phyloP scores from a whole-genome alignment of 2,888 invertebrate species.

The Muschampia plurimacula region DNA sequence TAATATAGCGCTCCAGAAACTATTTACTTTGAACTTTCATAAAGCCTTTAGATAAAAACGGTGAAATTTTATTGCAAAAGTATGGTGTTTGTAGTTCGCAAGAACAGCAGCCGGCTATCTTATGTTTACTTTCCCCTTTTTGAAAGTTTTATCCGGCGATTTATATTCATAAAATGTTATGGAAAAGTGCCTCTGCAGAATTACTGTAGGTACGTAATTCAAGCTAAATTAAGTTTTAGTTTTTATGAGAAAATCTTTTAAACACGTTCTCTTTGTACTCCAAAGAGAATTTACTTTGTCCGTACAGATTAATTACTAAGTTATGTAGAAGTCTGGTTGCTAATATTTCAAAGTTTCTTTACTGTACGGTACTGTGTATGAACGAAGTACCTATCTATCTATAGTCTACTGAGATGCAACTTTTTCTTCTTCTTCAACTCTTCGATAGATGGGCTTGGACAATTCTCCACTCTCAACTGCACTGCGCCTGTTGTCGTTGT shows the following conservation, averaged over 20 bases:
- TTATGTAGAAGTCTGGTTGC: too few species aligned
- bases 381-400: too few species aligned
- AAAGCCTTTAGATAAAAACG: conserved; percentile 41
- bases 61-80: conserved; percentile 41
- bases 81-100: conserved; percentile 37
- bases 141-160: conserved; percentile 30
- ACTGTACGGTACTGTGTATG: too few species aligned
- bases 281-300: conserved; percentile 16
- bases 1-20: conserved; percentile 56
- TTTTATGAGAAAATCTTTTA: conserved; percentile 30
- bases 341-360: too few species aligned
- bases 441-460: too few species aligned
- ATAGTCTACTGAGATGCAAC: too few species aligned
- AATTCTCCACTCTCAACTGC: too few species aligned
- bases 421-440: too few species aligned
- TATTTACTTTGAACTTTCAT: conserved; percentile 56
- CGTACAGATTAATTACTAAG: conserved; percentile 9
- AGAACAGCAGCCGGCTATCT: conserved; percentile 37
- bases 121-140: conserved; percentile 31
- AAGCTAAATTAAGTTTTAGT: conserved; percentile 32
- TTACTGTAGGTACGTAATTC: conserved; percentile 18
- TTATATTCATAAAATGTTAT: conserved; percentile 35
- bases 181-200: conserved; percentile 35
- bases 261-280: conserved; percentile 24
- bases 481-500: too few species aligned